Conservation (phyloP, 2,113 vertebrate species). For the Pavo muticus region DNA sequence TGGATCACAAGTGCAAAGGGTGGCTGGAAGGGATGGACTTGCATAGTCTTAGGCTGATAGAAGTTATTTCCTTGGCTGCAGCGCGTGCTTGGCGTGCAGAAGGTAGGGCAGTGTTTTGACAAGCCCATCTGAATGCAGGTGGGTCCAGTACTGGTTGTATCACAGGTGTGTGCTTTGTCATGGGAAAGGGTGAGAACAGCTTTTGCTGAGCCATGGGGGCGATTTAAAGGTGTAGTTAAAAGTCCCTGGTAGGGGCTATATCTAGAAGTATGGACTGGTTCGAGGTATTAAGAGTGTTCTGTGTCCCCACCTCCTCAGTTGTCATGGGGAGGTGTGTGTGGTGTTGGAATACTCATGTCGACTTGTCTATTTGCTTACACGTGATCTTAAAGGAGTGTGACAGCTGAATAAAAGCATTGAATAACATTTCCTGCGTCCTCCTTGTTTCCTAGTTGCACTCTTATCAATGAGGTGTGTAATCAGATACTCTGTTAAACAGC, state of each 20-base stretch:
- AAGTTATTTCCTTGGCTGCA: neutral
- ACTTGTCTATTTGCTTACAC: constrained; percentile 1
- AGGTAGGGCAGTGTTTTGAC: neutral
- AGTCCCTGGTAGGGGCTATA: neutral
- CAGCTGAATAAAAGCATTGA: constrained; percentile 10
- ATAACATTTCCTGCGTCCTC: neutral
- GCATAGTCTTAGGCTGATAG: neutral
- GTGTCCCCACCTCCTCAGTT: neutral
- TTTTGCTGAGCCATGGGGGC: neutral
- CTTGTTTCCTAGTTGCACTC: neutral
- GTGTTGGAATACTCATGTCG: neutral
- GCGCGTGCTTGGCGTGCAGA: neutral
- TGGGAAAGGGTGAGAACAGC: neutral
- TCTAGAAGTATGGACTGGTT: neutral
- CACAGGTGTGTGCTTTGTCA: neutral
- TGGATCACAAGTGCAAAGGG: neutral
- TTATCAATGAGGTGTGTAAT: constrained; percentile 28
- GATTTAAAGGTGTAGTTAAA: neutral
- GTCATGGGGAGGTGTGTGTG: neutral
- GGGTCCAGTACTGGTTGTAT: neutral
- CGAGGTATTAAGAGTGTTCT: neutral
- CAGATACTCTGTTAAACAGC: constrained; percentile 5
- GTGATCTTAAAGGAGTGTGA: neutral
- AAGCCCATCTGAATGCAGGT: neutral
- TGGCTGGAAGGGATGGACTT: neutral